Evolutionary conservation across 2,888 invertebrate genomes (phyloP), one percentile per base, ranked within the genome.

Genomic region (Drosophila merina): DNA sequence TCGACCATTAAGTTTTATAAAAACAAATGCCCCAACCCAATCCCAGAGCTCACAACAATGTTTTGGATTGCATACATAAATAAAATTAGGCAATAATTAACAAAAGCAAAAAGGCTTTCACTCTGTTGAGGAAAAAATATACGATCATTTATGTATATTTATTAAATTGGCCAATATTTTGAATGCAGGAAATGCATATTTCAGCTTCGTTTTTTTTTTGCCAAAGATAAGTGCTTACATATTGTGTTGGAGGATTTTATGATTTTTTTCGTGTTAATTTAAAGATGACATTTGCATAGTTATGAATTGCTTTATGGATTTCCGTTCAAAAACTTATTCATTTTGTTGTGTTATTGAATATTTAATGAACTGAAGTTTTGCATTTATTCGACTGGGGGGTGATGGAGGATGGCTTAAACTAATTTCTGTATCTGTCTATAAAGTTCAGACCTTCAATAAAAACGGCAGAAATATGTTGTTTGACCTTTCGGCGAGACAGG

Each of bases 401-500:
- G 20, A 8, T 42, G 20, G 40, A n/a, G 40, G 40, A 7, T 45
- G 52, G 56, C 10, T 31, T 62, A 64, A 80, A 63, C 81, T 74
- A 44, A 74, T 72, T 85, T 72, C 25, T 25, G 44, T 20, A 44
- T 10, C 44, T 40, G 45, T 49, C 63, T 64, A 77, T 62, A 79
- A 79, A 79, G 79, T 79, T 86, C 87, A 87, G 72, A 81, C 63
- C 51, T 47, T 81, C 75, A 67, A 64, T 74, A 80, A 84, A 84
- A 69, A 67, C 49, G 59, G 45, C 67, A 79, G 50, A 81, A 86
- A 86, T 88, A 88, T 82, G 86, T 64, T 63, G 88, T 75, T 88
- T 82, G 88, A 82, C 81, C 81, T 82, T 82, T 82, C 45, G 85
- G 68, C 68, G 60, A 83, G 86, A 88, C 81, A 76, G 75, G 56